phyloP scores from a whole-genome alignment of 2,888 invertebrate species.

The Harmothoe impar region DNA sequence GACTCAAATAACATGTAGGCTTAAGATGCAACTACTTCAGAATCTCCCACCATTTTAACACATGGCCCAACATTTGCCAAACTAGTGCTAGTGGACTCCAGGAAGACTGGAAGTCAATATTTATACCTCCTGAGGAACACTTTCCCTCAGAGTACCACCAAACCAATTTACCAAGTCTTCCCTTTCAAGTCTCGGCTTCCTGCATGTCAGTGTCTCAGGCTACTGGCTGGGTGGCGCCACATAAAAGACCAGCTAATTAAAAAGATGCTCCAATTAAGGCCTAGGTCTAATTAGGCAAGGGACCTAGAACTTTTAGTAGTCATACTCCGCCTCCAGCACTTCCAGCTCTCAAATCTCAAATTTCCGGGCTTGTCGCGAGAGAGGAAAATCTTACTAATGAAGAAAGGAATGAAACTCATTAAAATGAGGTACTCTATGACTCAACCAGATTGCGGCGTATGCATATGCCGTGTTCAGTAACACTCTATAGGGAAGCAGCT shows the following conservation, averaged over 20 bases:
- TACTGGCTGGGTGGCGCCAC: neutral
- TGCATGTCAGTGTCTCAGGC: constrained; percentile 7
- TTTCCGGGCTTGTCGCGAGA: constrained; percentile 20
- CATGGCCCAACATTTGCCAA: too few species aligned
- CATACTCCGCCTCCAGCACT: neutral
- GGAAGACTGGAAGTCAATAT: too few species aligned
- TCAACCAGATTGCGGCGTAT: too few species aligned
- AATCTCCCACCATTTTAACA: too few species aligned
- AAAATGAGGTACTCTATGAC: neutral
- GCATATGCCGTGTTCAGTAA: too few species aligned
- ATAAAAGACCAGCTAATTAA: constrained; percentile 32
- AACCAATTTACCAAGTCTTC: neutral
- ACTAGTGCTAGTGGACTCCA: too few species aligned
- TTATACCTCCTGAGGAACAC: too few species aligned
- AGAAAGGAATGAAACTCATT: constrained; percentile 34
- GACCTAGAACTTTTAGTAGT: neutral
- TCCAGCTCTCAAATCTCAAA: constrained; percentile 27
- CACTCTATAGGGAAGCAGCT: too few species aligned
- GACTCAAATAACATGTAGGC: too few species aligned
- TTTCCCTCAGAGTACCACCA: neutral
- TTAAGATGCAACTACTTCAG: too few species aligned
- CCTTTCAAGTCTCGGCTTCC: constrained; percentile 12
- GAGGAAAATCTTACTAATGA: constrained; percentile 20
- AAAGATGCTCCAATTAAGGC: constrained; percentile 42
- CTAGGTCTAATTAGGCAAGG: neutral